Conservation (phyloP, 2,888 invertebrate species). For the Nomada fucata region DNA sequence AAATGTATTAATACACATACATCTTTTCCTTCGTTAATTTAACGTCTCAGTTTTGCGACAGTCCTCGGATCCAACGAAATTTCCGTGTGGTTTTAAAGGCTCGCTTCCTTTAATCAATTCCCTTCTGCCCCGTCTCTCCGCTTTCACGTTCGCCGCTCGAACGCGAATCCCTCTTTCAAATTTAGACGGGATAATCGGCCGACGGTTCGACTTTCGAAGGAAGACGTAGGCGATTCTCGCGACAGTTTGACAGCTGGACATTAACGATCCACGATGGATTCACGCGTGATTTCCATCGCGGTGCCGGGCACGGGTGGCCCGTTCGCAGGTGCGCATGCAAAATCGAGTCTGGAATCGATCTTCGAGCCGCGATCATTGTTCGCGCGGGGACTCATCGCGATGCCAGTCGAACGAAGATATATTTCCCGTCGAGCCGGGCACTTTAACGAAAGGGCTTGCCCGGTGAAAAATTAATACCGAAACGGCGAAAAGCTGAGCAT, state of each 20-base stretch:
- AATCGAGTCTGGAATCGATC: constrained; percentile 63
- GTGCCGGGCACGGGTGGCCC: constrained; percentile 36
- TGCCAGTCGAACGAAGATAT: constrained; percentile 51
- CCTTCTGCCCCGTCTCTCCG: constrained; percentile 4
- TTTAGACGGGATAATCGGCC: constrained; percentile 57
- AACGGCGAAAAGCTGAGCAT: neutral
- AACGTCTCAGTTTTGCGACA: neutral
- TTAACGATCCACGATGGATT: constrained; percentile 78
- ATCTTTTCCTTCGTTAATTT: neutral
- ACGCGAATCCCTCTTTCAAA: constrained; percentile 28
- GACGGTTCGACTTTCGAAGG: constrained; percentile 65
- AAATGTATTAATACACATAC: too few relatives aligned
- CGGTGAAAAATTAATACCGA: constrained; percentile 42
- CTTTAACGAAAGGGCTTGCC: constrained; percentile 35
- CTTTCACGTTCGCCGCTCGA: constrained; percentile 1
- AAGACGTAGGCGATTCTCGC: constrained; percentile 81
- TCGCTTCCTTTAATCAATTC: neutral
- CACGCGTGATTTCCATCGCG: constrained; percentile 74
- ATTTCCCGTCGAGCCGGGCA: constrained; percentile 30
- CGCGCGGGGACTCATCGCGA: constrained; percentile 28
- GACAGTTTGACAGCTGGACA: constrained; percentile 81
- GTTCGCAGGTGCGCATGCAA: constrained; percentile 56
- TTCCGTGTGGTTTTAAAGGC: neutral
- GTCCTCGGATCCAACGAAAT: neutral
- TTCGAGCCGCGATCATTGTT: constrained; percentile 42